Evolutionary conservation across 1,140 invertebrate species (phyloP), one percentile per base, ranked within the genome.

Genomic region (Hyles euphorbiae): DNA sequence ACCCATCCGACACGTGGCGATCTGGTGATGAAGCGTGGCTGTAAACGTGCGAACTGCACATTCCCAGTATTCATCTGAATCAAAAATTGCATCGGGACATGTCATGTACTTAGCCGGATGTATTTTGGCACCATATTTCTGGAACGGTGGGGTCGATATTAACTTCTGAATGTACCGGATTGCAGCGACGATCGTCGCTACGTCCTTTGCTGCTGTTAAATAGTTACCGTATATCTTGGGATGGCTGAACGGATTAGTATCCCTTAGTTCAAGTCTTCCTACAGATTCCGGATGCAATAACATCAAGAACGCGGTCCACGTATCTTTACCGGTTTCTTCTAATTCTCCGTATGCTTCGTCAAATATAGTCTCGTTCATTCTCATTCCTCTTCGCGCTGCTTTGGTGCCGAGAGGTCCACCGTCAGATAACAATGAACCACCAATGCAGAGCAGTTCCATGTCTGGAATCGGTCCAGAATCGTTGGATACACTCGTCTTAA

Each of bases 1-100:
- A 3, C 93, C 93, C 93, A 95, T 95, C 68, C 92, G 92, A 67
- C 92, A 93, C 0, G 93, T 93, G 1, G 91, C 92, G 2, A 90
- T 81, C 46, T 91, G 91, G 72, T 93, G 92, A 61, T 91, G 91
- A 3, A 92, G 68, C 0, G 89, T 91, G 3, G 87, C 74, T 1
- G 91, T 90, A 0, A 91, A 67, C 12, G 87, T 83, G 12, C 89
- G 76, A 3, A 90, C 71, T 22, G 90, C 87, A 76, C 93, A 94
- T 56, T 88, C 85, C 88, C 91, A 92, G 65, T 93, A 93, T 33
- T 84, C 87, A 57, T 93, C 92, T 0, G 90, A 88, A 51, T 89
- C 76, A 55, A 90, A 87, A 32, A 57, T 56, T 10, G 77, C 65
- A 3, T 78, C 64, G 11, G 71, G 70, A 70, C 92, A 93, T 2